A percentile compares a stretch with the other conserved stretches of the same genome.
These are phyloP conservation scores for Nyctibius grandis DNA, from an alignment of 2,797 vertebrate genomes.

Conservation along the genomic window DNA sequence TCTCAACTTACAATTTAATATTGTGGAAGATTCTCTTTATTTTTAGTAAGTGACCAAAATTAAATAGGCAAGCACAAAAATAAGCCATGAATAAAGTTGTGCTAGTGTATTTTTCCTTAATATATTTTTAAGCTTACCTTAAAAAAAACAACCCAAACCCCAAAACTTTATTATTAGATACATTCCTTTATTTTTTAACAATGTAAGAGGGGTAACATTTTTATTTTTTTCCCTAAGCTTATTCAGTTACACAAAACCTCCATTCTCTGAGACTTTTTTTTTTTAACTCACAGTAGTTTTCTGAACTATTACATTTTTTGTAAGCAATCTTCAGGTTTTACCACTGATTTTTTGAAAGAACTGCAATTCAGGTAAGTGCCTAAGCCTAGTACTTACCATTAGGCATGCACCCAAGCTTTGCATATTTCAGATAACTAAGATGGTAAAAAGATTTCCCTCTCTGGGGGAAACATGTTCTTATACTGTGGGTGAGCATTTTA, in stretches of 20 bases:
- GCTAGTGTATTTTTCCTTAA: background rate
- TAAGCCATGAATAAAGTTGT: background rate
- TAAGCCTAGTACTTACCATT: background rate
- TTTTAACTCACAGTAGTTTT: background rate
- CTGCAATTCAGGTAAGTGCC: background rate
- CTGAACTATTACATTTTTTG: background rate
- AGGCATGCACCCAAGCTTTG: background rate
- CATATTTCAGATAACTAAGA: background rate
- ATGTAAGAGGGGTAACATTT: background rate
- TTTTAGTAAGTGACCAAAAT: background rate
- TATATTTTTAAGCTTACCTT: background rate
- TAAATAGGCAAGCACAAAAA: background rate
- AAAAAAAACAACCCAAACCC: background rate
- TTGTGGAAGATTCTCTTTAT: no score
- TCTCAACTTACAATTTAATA: background rate
- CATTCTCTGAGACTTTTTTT: background rate
- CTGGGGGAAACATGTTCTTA: background rate
- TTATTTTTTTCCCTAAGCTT: background rate
- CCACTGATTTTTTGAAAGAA: background rate
- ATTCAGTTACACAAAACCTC: background rate
- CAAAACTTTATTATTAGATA: background rate
- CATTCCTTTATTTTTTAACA: no score
- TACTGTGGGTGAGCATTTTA: background rate
- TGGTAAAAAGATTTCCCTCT: background rate
- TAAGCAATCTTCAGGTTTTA: background rate